Conservation (phyloP, 2,888 invertebrate species). For the Yponomeuta sedellus region DNA sequence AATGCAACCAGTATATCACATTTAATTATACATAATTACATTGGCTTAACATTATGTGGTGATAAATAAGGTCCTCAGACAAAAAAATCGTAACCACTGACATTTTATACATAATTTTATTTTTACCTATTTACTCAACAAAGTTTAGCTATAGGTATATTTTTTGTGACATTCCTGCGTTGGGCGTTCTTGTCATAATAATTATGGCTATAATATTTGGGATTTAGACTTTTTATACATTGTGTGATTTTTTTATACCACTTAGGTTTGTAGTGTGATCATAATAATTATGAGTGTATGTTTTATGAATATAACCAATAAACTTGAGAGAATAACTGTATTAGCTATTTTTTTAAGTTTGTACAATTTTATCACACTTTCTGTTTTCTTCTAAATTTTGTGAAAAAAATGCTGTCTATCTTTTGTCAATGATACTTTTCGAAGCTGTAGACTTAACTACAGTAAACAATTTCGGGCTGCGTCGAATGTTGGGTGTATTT, state of each 20-base stretch:
- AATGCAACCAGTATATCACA: background rate
- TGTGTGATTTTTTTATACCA: constrained; percentile 36
- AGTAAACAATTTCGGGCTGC: too few relatives aligned
- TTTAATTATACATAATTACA: constrained; percentile 23
- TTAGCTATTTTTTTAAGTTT: too few relatives aligned
- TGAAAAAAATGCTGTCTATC: too few relatives aligned
- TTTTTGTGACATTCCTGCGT: constrained; percentile 12
- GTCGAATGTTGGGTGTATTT: too few relatives aligned
- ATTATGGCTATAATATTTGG: background rate
- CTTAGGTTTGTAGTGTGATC: constrained; percentile 31
- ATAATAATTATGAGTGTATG: constrained; percentile 44
- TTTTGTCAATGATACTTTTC: too few relatives aligned
- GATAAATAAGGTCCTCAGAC: background rate
- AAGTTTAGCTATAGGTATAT: background rate
- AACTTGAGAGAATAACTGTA: constrained; percentile 4
- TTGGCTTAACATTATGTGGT: constrained; percentile 24
- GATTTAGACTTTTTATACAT: constrained; percentile 11
- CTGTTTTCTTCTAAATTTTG: too few relatives aligned
- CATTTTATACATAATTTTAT: background rate
- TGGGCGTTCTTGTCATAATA: constrained; percentile 10
- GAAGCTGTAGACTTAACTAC: too few relatives aligned
- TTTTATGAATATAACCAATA: constrained; percentile 38
- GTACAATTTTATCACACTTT: too few relatives aligned
- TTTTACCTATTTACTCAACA: background rate
- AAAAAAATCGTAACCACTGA: background rate